Conservation (phyloP, 1,140 invertebrate species). For the Hycleus cichorii region DNA sequence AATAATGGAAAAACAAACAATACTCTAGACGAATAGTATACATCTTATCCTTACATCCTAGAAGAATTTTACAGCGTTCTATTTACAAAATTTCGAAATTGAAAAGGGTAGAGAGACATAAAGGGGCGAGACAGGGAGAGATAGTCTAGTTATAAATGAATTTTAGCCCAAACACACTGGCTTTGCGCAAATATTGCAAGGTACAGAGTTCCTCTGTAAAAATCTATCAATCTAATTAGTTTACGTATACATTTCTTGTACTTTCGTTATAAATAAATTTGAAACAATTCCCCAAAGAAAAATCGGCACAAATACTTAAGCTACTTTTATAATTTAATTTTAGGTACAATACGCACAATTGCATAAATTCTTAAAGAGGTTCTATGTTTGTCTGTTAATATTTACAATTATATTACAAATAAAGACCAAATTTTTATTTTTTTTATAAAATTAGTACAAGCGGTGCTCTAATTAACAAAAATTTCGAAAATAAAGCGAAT, state of each 20-base stretch:
- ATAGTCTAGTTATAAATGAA: not conserved
- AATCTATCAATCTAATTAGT: conserved; percentile 14
- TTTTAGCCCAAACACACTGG: conserved; percentile 34
- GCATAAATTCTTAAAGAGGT: conserved; percentile 36
- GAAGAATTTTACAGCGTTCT: conserved; percentile 38
- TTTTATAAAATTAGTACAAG: conserved; percentile 26
- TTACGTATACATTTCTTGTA: conserved; percentile 43
- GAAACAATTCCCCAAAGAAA: conserved; percentile 8
- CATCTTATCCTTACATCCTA: conserved; percentile 40
- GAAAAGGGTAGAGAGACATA: not conserved
- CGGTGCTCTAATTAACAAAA: conserved; percentile 25
- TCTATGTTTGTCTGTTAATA: conserved; percentile 15
- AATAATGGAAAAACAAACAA: conserved; percentile 35
- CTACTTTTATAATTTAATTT: conserved; percentile 11
- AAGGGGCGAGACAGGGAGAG: too few species aligned
- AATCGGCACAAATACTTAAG: conserved; percentile 5
- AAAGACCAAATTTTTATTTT: not conserved
- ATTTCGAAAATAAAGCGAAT: conserved; percentile 8
- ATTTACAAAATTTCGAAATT: conserved; percentile 31
- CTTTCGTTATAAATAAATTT: conserved; percentile 36
- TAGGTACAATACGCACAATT: conserved; percentile 32
- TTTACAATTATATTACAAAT: conserved; percentile 20
- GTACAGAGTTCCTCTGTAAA: conserved; percentile 28
- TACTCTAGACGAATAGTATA: conserved; percentile 39
- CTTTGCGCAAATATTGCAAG: conserved; percentile 20